phyloP scores from a whole-genome alignment of 2,797 vertebrate species.

The Chiloscyllium punctatum region DNA sequence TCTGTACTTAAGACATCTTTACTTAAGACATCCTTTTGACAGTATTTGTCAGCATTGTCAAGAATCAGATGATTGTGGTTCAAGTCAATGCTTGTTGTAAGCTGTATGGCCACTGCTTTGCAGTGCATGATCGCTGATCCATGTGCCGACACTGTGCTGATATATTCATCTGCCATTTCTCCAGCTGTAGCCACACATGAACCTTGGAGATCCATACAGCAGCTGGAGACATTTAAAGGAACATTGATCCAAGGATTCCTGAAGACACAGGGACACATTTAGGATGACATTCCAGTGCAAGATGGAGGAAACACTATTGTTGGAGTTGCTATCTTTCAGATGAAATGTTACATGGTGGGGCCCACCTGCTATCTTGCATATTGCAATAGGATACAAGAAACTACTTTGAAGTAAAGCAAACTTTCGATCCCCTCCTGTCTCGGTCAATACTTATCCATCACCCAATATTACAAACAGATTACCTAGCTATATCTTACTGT shows the following conservation, averaged over 20 bases:
- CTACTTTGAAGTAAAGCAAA: background rate
- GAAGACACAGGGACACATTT: background rate
- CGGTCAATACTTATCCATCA: background rate
- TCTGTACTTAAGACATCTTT: background rate
- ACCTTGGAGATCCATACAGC: too few species aligned
- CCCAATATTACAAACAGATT: background rate
- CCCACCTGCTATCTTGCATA: background rate
- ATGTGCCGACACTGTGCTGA: too few species aligned
- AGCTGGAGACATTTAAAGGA: too few species aligned
- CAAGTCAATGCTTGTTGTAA: background rate
- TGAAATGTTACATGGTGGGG: background rate
- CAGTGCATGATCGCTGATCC: too few species aligned
- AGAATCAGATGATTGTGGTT: background rate
- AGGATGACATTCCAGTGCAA: background rate
- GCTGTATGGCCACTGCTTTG: too few species aligned
- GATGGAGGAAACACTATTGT: background rate
- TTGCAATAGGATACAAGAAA: background rate
- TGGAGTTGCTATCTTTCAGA: background rate
- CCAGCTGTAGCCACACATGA: too few species aligned
- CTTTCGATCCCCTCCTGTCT: background rate
- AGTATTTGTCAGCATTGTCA: background rate
- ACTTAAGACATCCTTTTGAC: background rate
- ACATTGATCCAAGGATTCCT: too few species aligned
- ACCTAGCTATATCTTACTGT: background rate
- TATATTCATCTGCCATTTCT: too few species aligned